Base-by-base conservation (phyloP, 2,113 vertebrate genomes). In the Campylomormyrus numenius region DNA sequence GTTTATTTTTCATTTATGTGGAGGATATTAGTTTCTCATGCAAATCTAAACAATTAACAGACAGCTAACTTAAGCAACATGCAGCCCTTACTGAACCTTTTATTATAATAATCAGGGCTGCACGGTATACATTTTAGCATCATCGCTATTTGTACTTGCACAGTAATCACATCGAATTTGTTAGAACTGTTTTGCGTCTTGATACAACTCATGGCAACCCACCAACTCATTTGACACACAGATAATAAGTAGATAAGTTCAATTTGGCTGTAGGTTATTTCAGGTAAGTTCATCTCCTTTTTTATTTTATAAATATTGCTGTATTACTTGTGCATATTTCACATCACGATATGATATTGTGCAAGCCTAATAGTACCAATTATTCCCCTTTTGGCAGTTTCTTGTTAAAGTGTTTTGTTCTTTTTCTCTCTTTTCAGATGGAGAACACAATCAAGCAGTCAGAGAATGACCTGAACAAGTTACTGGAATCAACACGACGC, bases 391-490 rank as follows among this genome's bases (percentile, higher is more conserved):
- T 3, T 85, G 17, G 45, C 85, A n/a, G 11, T 87, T 87, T 53
- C 46, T 31, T 31, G 3, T 53, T 19, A 35, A 52, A 31, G 46
- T 31, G 48, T 87, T 49, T 50, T n/a, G 45, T 49, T 31, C 5
- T 6, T 87, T 50, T 27, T 50, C 49, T 52, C 85, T 52, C 49
- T 52, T 13, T 52, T 24, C 91, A 99, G 98, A 99, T 99, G 98
- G 98, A 99, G 94, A 99, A 98, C 95, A 99, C 98, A 13, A 99
- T 99, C 93, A 99, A 99, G 93, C 98, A 99, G 95, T 99, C 98
- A 0, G 98, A 99, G 93, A 99, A 98, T 0, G 98, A 99, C 91
- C 95, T 99, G 92, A 99, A 98, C 92, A 99, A 99, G 92, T 95
- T 99, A 89, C 93, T 99, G 90, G 98, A 99, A 91, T 98, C 98